phyloP scores from a whole-genome alignment of 2,113 vertebrate species.

The Oxygymnocypris stewartii region DNA sequence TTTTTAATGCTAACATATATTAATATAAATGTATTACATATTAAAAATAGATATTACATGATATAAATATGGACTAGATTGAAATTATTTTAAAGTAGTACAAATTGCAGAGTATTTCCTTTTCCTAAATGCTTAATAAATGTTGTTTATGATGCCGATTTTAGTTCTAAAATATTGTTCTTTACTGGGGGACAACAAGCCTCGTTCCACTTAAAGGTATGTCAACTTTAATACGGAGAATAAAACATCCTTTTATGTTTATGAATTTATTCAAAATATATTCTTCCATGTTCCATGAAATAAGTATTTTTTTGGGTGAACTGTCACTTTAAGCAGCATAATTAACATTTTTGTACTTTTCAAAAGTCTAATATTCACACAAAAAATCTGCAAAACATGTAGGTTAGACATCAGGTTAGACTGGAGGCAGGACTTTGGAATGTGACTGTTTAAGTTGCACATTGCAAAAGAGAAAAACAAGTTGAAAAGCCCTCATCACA shows the following conservation, averaged over 20 bases:
- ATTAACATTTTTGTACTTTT: not conserved
- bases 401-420: no score
- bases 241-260: not conserved
- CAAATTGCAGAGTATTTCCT: no score
- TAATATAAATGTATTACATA: no score
- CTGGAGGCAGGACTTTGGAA: constrained; percentile 26
- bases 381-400: not conserved
- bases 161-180: not conserved
- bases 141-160: not conserved
- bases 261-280: not conserved
- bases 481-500: not conserved
- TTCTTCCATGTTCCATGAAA: not conserved
- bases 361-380: not conserved
- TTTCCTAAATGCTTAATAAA: not conserved
- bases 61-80: no score
- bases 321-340: not conserved
- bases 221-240: not conserved
- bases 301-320: not conserved
- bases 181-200: not conserved
- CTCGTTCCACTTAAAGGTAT: not conserved
- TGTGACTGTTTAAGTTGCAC: not conserved
- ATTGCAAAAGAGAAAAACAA: constrained; percentile 6
- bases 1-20: no score
- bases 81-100: no score
- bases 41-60: no score